Base-by-base conservation (phyloP, 2,113 vertebrate species). In the Rhinolophus sinicus region DNA sequence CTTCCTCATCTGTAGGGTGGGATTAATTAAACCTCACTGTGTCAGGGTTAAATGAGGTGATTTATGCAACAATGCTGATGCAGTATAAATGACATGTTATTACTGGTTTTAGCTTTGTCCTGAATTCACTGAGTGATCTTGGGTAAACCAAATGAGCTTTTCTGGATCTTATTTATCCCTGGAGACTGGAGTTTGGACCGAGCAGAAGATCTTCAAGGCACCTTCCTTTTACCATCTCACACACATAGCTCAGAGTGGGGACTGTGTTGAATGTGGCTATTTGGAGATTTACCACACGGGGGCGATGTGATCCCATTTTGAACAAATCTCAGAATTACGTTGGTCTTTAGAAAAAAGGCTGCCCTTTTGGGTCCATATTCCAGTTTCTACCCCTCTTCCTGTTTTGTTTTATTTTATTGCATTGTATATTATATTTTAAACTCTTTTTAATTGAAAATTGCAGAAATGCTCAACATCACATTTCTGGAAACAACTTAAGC, bases 371-470 rank as follows among this genome's bases (percentile, higher is more conserved):
- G 11, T 58, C 33, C 33, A 9, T 26, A 70, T 54, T 40, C 38
- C 64, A 77, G 30, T 83, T 14, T n/a, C 2, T 60, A 56, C 6
- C 4, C 40, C 6, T 18, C 24, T 9, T 50, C 52, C 7, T 40
- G 26, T 69, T 88, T 90, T 73, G 80, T 50, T 50, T 50, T 50
- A 12, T 50, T 50, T 50, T 11, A 50, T 12, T 50, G n/a, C n/a
- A n/a, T n/a, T n/a, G n/a, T n/a, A n/a, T n/a, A n/a, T 50, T 50
- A 50, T 12, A 47, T 10, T 47, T 47, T 47, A 47, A 90, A 80
- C 38, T 86, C 22, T 72, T 22, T 91, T 72, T 24, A 84, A 94
- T 16, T 69, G 40, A 52, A 96, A 96, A 89, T 85, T 86, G 5
- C 26, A 70, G 40, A 84, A 75, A 65, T 24, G 8, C 54, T 67